Evolutionary conservation across 2,888 invertebrate genomes (phyloP), one percentile per base, ranked within the genome.

Genomic region (Acheta domesticus): DNA sequence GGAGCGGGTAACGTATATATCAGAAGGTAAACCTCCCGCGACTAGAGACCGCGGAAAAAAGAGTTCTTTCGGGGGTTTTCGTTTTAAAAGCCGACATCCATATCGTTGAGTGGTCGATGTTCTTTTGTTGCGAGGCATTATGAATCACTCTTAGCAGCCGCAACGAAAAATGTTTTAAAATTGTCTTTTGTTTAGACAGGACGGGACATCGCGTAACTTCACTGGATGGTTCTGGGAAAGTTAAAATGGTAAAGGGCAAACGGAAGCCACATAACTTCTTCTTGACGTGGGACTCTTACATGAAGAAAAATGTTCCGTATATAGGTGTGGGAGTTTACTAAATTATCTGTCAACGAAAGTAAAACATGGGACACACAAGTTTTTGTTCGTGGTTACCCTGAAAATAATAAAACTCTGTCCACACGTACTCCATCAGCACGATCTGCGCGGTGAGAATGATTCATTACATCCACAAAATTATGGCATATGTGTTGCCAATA

Each of bases 51-150:
- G 36, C 36, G 36, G 36, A 36, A 36, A n/a, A 36, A 36, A 36
- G 36, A 36, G 16, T 62, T n/a, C 62, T 62, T 62, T 62, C 62
- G n/a, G 8, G 62, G 14, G 12, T 12, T 62, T n/a, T 62, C n/a
- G 14, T 62, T 62, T 62, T 62, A 62, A 62, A 62, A 14, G 62
- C 16, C n/a, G 62, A 62, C 62, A n/a, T 62, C n/a, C 62, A 62
- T 62, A 62, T 62, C n/a, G 62, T 62, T 62, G 62, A 62, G 62
- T 62, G n/a, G 62, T 62, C 62, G 62, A 62, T 62, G 62, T 62
- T 62, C 62, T 62, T 62, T 62, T 62, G 62, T 62, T 62, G 62
- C 16, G 14, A 19, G 62, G 8, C 62, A 62, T 19, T 62, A 62
- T 62, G 62, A 62, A 62, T 62, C n/a, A 62, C 62, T 62, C 62